Base-by-base conservation (phyloP, 1,140 invertebrate genomes). In the Capitella teleta region DNA sequence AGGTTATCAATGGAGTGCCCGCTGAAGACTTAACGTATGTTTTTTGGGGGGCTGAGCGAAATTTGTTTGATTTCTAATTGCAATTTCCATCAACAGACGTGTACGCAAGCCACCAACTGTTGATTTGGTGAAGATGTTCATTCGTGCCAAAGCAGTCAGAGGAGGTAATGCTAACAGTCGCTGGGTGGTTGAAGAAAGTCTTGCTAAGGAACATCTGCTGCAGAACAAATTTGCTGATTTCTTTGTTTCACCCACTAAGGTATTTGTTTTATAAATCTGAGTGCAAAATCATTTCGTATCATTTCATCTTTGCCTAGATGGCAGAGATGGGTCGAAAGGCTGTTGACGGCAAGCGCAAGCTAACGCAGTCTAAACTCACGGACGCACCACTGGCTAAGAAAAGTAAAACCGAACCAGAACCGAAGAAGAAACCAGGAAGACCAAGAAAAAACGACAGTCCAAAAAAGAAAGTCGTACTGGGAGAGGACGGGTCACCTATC, bases 191-290 rank as follows among this genome's bases (percentile, higher is more conserved):
- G 61, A 70, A 54, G 60, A 63, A 23, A 47, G 57, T 5, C 52
- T 65, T 25, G 67, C 71, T 8, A 67, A 64, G 28, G 64, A 70
- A 49, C 61, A 68, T 48, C 52, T 41, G 24, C 51, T 72, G 16
- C 57, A 58, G 5, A 66, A 52, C 58, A 70, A 70, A 53, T 62
- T 67, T 61, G 59, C 60, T n/a, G 66, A 68, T 41, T 66, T 70
- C 45, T 57, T 68, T 23, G 48, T 70, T 1, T 67, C 64, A 8
- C 65, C 67, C 41, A 38, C 57, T 0, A 69, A 71, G 62, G 68
- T 69, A 53, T n/a, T n/a, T n/a, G n/a, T n/a, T n/a, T n/a, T n/a
- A n/a, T n/a, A n/a, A n/a, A n/a, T n/a, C n/a, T n/a, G n/a, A n/a
- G n/a, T n/a, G n/a, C n/a, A n/a, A n/a, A n/a, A n/a, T n/a, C n/a